These are phyloP conservation scores for Acholoe squamosa DNA, from an alignment of 2,888 invertebrate species.

Conservation along the genomic window DNA sequence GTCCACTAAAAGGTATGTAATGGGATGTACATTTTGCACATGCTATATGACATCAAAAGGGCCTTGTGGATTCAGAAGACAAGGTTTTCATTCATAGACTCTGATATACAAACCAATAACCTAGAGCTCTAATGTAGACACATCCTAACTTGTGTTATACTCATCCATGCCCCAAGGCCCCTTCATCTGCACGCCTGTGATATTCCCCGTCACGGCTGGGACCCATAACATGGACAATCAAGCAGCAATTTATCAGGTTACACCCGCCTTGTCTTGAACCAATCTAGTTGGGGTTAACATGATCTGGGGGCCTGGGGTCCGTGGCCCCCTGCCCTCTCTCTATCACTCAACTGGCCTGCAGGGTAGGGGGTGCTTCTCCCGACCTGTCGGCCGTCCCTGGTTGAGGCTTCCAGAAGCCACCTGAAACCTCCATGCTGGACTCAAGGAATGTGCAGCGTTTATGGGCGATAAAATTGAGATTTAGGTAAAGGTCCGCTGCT, in stretches of 20 bases:
- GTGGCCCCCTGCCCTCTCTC: neutral
- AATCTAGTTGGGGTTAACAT: constrained; percentile 18
- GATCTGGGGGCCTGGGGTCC: neutral
- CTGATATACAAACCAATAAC: no score
- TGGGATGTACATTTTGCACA: no score
- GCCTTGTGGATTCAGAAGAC: no score
- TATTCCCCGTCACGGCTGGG: neutral
- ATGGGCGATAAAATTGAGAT: neutral
- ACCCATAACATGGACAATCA: constrained; percentile 44
- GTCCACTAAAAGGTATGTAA: no score
- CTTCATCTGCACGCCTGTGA: constrained; percentile 10
- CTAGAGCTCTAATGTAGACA: neutral
- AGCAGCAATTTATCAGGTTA: constrained; percentile 55
- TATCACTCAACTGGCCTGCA: constrained; percentile 6
- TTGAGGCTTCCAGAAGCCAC: constrained; percentile 1
- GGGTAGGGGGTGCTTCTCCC: no score
- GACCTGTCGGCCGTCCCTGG: neutral
- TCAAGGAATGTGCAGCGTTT: neutral
- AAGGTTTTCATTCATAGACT: no score
- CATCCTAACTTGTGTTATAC: neutral
- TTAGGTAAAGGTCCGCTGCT: neutral
- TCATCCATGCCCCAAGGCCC: neutral
- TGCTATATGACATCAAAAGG: no score
- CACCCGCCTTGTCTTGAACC: constrained; percentile 46
- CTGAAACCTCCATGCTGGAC: neutral